Conservation (phyloP, 2,113 vertebrate genomes). For the Porphyrio hochstetteri region DNA sequence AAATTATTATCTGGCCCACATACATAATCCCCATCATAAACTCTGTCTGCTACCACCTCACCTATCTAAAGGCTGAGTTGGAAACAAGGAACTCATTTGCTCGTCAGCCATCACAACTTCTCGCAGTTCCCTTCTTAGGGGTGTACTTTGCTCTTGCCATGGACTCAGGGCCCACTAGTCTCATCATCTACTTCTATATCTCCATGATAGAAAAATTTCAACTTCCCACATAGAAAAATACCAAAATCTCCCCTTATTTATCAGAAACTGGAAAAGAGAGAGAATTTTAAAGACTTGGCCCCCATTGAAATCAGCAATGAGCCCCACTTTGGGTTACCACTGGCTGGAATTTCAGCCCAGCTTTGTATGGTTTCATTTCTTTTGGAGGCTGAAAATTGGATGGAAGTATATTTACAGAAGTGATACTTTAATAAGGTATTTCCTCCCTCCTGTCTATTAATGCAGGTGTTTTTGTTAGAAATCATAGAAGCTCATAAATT, state of each 20-base stretch:
- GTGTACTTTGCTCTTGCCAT: accelerated
- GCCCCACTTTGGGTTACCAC: neutral
- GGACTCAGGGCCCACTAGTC: neutral
- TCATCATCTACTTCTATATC: neutral
- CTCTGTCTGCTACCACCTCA: neutral
- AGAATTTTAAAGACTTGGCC: neutral
- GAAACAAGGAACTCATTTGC: neutral
- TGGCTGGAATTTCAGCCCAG: neutral
- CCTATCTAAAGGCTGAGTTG: neutral
- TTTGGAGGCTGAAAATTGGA: neutral
- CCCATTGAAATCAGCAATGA: neutral
- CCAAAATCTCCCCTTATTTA: accelerated
- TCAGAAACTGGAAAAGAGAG: neutral
- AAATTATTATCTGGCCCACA: neutral
- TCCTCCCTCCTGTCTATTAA: neutral
- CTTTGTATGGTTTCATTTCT: neutral
- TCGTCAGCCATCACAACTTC: neutral
- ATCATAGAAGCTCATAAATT: neutral
- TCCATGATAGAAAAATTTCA: neutral
- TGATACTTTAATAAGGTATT: neutral
- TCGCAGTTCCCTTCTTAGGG: neutral
- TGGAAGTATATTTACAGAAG: neutral
- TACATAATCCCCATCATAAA: neutral
- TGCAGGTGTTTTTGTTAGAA: neutral
- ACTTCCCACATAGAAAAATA: neutral